Conservation (phyloP, 2,113 vertebrate species). For the Promerops cafer region DNA sequence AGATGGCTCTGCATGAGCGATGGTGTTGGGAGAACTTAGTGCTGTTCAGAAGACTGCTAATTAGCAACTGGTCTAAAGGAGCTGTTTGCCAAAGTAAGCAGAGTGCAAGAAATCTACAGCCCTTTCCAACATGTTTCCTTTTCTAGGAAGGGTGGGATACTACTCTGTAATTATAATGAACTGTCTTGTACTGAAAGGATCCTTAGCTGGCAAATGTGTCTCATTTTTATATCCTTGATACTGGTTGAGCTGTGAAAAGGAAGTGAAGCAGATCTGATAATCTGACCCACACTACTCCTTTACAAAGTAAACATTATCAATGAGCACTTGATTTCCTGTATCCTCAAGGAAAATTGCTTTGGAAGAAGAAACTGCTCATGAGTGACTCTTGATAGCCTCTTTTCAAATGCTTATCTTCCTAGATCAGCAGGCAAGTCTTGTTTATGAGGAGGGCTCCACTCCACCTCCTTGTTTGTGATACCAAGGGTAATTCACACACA, state of each 20-base stretch:
- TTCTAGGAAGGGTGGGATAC: not conserved
- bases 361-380: not conserved
- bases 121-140: not conserved
- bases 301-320: slow-evolving; percentile 21
- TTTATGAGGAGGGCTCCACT: not conserved
- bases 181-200: not conserved
- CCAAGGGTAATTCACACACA: not conserved
- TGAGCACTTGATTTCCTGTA: slow-evolving; percentile 33
- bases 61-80: not conserved
- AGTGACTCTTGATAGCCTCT: slow-evolving; percentile 21
- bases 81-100: not conserved
- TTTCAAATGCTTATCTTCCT: slow-evolving; percentile 37
- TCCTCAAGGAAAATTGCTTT: slow-evolving; percentile 27
- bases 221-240: not conserved
- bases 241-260: not conserved
- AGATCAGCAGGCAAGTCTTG: not conserved
- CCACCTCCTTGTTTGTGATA: not conserved
- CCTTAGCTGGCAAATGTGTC: not conserved
- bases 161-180: not conserved
- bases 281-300: not conserved
- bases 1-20: not conserved
- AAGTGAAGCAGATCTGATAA: not conserved
- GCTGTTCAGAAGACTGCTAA: not conserved
- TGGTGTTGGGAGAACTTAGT: not conserved
- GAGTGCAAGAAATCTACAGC: not conserved